A percentile compares a stretch with the other conserved stretches of the same genome.
Evolutionary conservation across 2,113 vertebrate species (phyloP).

Genomic region (Xiphorhynchus elegans): DNA sequence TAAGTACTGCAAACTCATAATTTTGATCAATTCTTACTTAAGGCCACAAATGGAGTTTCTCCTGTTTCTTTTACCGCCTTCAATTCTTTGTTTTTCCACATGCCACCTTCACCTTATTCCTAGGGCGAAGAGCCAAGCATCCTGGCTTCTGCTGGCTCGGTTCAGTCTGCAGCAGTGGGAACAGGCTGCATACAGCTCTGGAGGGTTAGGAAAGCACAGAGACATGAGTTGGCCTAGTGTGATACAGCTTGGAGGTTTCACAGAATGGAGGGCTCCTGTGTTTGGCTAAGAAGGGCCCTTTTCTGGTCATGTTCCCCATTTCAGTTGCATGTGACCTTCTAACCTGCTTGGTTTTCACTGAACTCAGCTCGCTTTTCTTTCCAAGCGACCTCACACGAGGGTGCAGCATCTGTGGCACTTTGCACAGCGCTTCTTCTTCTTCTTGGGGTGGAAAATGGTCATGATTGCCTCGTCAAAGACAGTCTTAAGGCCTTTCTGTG

Average conservation of each 20-base stretch:
- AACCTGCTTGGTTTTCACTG: constrained; percentile 9
- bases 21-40: neutral
- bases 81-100: neutral
- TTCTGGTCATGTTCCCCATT: constrained; percentile 52
- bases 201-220: constrained; percentile 34
- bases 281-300: neutral
- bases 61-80: neutral
- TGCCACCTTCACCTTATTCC: neutral
- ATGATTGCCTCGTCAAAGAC: constrained; percentile 91
- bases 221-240: neutral
- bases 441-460: constrained; percentile 89
- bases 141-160: neutral
- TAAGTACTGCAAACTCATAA: constrained; percentile 8
- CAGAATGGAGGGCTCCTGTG: neutral
- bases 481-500: constrained; percentile 88
- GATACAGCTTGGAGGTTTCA: constrained; percentile 44
- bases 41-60: constrained; percentile 22
- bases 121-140: neutral
- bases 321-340: neutral
- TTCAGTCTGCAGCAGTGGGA: neutral
- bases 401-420: constrained; percentile 78
- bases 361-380: neutral
- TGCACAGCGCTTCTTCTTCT: constrained; percentile 77
- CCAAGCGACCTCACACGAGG: constrained; percentile 72
- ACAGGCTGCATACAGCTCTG: neutral